Evolutionary conservation across 2,888 invertebrate genomes (phyloP), one percentile per base, ranked within the genome.

Genomic region (Zele albiditarsus): DNA sequence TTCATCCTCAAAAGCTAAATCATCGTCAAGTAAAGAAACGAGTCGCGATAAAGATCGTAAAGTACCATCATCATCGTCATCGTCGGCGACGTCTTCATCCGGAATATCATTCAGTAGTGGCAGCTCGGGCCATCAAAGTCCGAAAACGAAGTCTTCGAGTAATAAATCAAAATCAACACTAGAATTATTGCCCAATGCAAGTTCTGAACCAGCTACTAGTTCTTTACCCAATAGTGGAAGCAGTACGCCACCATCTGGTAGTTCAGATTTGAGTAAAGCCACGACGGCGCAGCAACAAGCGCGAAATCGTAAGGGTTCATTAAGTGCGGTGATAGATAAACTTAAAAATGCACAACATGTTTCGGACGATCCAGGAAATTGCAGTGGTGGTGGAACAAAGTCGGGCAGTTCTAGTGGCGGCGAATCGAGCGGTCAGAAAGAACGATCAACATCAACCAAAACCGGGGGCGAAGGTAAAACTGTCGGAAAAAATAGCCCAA

Each of bases 271-370:
- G 0, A 92, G 92, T 65, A 93, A 93, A 82, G 91, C 92, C 0
- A 91, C 92, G 57, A 91, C 92, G n/a, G 90, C 91, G 68, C 91
- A 91, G 57, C 85, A 85, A 0, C 87, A 92, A 83, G 92, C 92
- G 67, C 90, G 93, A 12, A 94, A 94, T 82, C 90, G 94, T 65
- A 95, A 95, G 85, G 93, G 94, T 69, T 94, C 94, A 0, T 90
- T 96, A n/a, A 94, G 94, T 79, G 95, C 96, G 23, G 95, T 97
- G 16, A 96, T 97, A 82, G 96, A 97, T 85, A 97, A 97, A 87
- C 89, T 97, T 27, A 95, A 95, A 87, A 94, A 94, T 71, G 94
- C 94, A 65, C 94, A 95, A 86, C 93, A 93, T 84, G 93, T 92
- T 31, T 87, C 91, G 14, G 94, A 94, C 79, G 87, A 90, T 42